Evolutionary conservation across 2,113 vertebrate genomes (phyloP).

Genomic region (Struthio camelus): DNA sequence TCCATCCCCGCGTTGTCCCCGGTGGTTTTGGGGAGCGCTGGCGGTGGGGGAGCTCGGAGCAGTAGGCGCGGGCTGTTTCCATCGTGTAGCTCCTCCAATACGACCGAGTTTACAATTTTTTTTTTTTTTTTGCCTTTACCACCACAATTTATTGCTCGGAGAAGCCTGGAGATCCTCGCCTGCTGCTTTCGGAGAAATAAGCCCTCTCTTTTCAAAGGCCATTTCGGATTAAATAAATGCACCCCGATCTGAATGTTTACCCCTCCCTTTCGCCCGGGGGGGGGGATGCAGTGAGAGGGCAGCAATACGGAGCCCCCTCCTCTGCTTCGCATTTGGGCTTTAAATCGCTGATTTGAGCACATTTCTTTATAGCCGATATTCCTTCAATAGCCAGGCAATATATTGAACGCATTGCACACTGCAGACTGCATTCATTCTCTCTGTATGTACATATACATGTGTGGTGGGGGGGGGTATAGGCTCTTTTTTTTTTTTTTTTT

Average conservation of each 20-base stretch:
- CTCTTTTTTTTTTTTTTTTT: background rate
- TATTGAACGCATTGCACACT: background rate
- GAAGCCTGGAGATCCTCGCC: background rate
- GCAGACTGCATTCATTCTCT: background rate
- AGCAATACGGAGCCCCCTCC: background rate
- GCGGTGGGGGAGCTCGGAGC: background rate
- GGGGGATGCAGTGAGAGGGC: background rate
- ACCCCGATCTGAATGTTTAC: background rate
- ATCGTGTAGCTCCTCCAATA: background rate
- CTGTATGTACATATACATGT: background rate
- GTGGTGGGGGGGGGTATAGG: background rate
- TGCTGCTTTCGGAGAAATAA: background rate
- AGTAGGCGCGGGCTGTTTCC: background rate
- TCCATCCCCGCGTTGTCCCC: background rate
- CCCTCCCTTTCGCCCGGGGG: background rate
- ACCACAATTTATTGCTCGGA: constrained; percentile 11
- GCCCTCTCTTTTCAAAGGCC: background rate
- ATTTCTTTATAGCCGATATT: background rate
- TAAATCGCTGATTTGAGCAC: background rate
- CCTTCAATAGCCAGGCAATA: background rate
- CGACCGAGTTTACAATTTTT: background rate
- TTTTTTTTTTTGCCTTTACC: background rate
- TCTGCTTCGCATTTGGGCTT: background rate
- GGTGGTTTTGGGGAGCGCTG: background rate
- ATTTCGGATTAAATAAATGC: background rate